These are phyloP conservation scores for Gonioctena quinquepunctata DNA, from an alignment of 1,140 invertebrate genomes.

Conservation along the genomic window DNA sequence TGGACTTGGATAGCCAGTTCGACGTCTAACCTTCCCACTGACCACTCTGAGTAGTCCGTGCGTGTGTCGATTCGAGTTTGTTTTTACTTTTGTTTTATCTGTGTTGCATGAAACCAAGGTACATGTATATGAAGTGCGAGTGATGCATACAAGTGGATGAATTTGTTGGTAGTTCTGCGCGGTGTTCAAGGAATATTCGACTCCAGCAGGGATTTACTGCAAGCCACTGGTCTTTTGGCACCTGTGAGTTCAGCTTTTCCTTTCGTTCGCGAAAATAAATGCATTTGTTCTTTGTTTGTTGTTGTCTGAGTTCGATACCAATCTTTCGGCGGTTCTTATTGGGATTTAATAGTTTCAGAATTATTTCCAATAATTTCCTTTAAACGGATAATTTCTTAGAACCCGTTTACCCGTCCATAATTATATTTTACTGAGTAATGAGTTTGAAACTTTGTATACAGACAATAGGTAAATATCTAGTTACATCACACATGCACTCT, in stretches of 20 bases:
- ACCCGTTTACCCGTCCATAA: too few relatives aligned
- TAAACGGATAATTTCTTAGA: too few relatives aligned
- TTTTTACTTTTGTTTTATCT: background rate
- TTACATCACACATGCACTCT: too few relatives aligned
- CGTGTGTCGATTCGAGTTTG: background rate
- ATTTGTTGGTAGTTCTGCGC: background rate
- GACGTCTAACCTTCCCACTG: background rate
- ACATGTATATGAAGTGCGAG: slow-evolving; percentile 1
- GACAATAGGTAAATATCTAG: too few relatives aligned
- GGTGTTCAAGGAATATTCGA: background rate
- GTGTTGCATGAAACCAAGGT: slow-evolving; percentile 4
- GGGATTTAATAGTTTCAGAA: too few relatives aligned
- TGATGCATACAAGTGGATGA: slow-evolving; percentile 6
- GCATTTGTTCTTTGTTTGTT: too few relatives aligned
- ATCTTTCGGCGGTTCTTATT: too few relatives aligned
- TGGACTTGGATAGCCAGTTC: background rate
- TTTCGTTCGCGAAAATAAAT: too few relatives aligned
- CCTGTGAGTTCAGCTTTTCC: background rate
- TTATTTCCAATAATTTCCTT: too few relatives aligned
- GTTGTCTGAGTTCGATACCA: too few relatives aligned
- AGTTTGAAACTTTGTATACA: too few relatives aligned
- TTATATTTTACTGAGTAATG: too few relatives aligned
- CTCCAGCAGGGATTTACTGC: background rate
- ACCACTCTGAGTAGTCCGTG: background rate
- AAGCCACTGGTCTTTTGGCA: background rate